Evolutionary conservation across 2,113 vertebrate genomes (phyloP).

Genomic region (Erythrolamprus reginae): DNA sequence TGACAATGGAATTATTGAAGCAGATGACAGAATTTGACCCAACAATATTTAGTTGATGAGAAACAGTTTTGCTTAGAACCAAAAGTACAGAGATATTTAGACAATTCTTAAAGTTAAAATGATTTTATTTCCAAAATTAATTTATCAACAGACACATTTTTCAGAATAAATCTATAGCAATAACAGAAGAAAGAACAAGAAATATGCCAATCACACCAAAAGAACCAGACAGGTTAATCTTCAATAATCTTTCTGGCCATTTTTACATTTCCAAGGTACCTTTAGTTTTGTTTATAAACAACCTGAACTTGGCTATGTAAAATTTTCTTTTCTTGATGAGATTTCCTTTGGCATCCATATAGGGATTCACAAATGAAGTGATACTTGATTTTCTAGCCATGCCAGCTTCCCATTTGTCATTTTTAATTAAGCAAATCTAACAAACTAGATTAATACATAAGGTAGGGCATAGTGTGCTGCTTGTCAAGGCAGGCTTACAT

Average conservation of each 20-base stretch:
- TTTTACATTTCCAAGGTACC: neutral
- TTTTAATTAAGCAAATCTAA: neutral
- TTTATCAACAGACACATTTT: neutral
- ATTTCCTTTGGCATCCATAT: neutral
- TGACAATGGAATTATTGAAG: neutral
- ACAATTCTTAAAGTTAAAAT: neutral
- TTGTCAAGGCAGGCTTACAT: neutral
- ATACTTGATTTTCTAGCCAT: neutral
- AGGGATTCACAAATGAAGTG: neutral
- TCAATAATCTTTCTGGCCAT: neutral
- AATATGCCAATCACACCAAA: neutral
- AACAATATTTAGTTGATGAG: neutral
- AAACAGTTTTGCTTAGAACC: neutral
- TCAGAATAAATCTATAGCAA: neutral
- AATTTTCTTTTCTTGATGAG: neutral
- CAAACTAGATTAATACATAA: neutral
- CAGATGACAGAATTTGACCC: neutral
- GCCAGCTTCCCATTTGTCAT: neutral
- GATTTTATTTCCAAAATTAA: neutral
- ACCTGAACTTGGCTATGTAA: neutral
- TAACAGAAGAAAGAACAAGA: neutral
- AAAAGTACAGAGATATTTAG: neutral
- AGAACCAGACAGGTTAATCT: neutral
- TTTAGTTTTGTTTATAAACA: neutral
- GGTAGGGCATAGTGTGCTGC: neutral